phyloP scores from a whole-genome alignment of 2,113 vertebrate genomes.

The Amphiprion ocellaris region DNA sequence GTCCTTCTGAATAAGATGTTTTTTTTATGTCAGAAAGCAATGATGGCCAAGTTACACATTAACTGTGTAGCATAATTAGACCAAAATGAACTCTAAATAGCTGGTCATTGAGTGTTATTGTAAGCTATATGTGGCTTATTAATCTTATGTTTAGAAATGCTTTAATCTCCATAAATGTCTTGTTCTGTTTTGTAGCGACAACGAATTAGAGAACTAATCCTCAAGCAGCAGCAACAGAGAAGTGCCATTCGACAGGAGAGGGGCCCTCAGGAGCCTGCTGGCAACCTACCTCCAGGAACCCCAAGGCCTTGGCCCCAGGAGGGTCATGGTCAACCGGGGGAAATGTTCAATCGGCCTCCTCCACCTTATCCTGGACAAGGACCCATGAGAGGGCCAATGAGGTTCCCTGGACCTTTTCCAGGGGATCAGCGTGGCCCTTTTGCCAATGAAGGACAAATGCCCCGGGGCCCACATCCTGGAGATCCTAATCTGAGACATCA shows the following conservation, averaged over 20 bases:
- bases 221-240: slow-evolving; percentile 96
- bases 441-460: slow-evolving; percentile 88
- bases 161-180: slow-evolving; percentile 3
- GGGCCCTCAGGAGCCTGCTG: slow-evolving; percentile 83
- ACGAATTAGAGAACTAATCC: slow-evolving; percentile 94
- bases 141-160: background rate
- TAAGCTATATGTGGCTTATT: background rate
- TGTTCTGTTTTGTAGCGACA: slow-evolving; percentile 87
- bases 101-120: background rate
- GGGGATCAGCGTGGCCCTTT: slow-evolving; percentile 89
- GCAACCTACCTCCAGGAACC: slow-evolving; percentile 77
- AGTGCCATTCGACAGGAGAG: slow-evolving; percentile 93
- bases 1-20: too few species aligned
- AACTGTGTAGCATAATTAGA: too few species aligned
- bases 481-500: slow-evolving; percentile 89
- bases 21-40: too few species aligned
- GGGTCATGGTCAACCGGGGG: slow-evolving; percentile 81
- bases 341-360: slow-evolving; percentile 92
- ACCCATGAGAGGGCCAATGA: slow-evolving; percentile 85
- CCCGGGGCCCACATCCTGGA: slow-evolving; percentile 85
- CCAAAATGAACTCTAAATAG: background rate
- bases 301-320: slow-evolving; percentile 93
- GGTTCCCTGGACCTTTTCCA: slow-evolving; percentile 87
- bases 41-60: too few species aligned
- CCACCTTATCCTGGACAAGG: slow-evolving; percentile 96